Evolutionary conservation across 2,888 invertebrate species (phyloP).

Genomic region (Ametastegia equiseti): DNA sequence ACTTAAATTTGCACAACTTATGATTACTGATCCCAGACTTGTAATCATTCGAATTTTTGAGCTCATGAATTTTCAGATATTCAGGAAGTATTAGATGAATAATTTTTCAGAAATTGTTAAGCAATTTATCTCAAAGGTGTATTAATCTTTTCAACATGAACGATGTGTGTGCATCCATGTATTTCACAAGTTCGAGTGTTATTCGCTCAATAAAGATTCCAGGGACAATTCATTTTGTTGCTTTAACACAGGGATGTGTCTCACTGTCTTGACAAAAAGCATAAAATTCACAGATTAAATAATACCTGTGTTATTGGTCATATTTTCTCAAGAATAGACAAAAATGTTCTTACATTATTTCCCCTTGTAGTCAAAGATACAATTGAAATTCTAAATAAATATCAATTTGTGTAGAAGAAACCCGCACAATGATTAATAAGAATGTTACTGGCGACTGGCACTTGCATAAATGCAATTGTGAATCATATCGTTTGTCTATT

Average conservation of each 20-base stretch:
- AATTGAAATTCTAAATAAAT: neutral
- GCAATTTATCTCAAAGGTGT: neutral
- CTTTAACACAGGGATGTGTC: neutral
- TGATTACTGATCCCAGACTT: too few relatives aligned
- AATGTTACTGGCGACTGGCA: neutral
- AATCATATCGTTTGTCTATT: constrained; percentile 7
- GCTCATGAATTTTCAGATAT: too few relatives aligned
- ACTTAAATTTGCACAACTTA: too few relatives aligned
- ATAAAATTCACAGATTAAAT: too few relatives aligned
- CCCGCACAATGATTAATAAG: neutral
- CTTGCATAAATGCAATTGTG: neutral
- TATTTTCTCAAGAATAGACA: too few relatives aligned
- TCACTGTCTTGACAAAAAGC: neutral
- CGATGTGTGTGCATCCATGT: neutral
- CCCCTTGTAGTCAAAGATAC: neutral
- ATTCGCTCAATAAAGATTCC: neutral
- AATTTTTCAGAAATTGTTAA: neutral
- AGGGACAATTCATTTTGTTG: neutral
- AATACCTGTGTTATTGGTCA: too few relatives aligned
- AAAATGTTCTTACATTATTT: too few relatives aligned
- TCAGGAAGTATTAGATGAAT: too few relatives aligned
- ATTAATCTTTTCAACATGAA: neutral
- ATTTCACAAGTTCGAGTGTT: neutral
- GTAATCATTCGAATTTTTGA: too few relatives aligned
- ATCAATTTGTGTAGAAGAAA: neutral